These are phyloP conservation scores for Calliopsis andreniformis DNA, from an alignment of 1,140 invertebrate species.

Conservation along the genomic window DNA sequence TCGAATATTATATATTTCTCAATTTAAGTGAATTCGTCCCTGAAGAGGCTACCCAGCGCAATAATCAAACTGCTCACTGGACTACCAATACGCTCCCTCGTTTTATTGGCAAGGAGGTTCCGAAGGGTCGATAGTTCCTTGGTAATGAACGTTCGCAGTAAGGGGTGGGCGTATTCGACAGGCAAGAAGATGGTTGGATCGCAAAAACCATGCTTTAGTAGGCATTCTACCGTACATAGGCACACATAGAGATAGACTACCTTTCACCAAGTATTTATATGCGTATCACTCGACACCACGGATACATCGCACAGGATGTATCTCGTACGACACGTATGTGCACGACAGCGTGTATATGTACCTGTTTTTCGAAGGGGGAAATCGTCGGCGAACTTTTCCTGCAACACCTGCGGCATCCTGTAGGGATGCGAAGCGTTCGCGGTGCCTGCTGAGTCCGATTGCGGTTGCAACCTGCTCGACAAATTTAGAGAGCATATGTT, in stretches of 20 bases:
- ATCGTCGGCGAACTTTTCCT: constrained; percentile 85
- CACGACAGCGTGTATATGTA: constrained; percentile 77
- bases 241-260: constrained; percentile 56
- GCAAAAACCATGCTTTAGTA: constrained; percentile 79
- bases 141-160: not conserved
- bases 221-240: constrained; percentile 75
- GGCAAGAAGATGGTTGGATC: constrained; percentile 50
- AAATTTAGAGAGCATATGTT: too few relatives aligned
- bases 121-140: not conserved
- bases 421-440: constrained; percentile 85
- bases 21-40: too few relatives aligned
- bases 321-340: not conserved
- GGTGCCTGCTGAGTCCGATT: constrained; percentile 78
- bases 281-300: constrained; percentile 47
- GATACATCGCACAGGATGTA: constrained; percentile 12
- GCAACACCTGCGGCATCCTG: constrained; percentile 84
- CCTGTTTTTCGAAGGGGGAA: constrained; percentile 97
- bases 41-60: too few relatives aligned
- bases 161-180: constrained; percentile 2
- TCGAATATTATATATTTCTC: too few relatives aligned
- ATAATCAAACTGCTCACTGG: too few relatives aligned
- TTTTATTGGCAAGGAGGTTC: not conserved
- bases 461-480: constrained; percentile 74
- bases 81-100: too few relatives aligned
- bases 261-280: constrained; percentile 45